Percentiles rank a stretch among this genome's conserved stretches.
Conservation (phyloP, 23 tunicate genomes). For the Halocynthia roretzi region DNA sequence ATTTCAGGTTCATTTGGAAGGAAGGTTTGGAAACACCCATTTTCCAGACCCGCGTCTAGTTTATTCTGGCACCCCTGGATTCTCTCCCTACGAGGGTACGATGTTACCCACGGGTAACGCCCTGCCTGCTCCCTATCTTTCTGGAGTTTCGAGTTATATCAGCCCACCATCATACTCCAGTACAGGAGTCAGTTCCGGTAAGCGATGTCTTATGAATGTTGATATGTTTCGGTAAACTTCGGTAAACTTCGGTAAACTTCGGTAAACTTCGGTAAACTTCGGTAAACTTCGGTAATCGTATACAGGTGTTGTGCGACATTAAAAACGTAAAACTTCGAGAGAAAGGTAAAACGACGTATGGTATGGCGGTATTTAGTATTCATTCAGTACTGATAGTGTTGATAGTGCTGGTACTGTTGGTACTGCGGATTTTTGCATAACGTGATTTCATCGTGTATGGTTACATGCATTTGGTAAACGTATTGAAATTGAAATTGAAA, state of each 20-base stretch:
- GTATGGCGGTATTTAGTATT: no score
- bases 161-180: slow-evolving; percentile 21
- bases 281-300: background rate
- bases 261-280: background rate
- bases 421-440: no score
- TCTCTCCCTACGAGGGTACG: slow-evolving; percentile 56
- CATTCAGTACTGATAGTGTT: no score
- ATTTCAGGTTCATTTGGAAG: slow-evolving; percentile 60
- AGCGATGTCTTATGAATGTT: background rate
- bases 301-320: background rate
- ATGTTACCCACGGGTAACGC: slow-evolving; percentile 73
- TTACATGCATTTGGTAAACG: no score
- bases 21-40: slow-evolving; percentile 64
- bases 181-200: slow-evolving; percentile 13
- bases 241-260: background rate
- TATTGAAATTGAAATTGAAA: no score
- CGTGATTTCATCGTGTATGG: no score
- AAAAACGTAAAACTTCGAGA: no score
- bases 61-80: slow-evolving; percentile 49
- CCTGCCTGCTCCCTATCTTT: slow-evolving; percentile 5
- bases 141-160: slow-evolving; percentile 10
- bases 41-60: slow-evolving; percentile 25
- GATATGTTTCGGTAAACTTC: background rate
- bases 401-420: no score
- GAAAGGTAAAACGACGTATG: no score